Conservation (phyloP, 2,888 invertebrate species). For the Drosophila heteroneura region DNA sequence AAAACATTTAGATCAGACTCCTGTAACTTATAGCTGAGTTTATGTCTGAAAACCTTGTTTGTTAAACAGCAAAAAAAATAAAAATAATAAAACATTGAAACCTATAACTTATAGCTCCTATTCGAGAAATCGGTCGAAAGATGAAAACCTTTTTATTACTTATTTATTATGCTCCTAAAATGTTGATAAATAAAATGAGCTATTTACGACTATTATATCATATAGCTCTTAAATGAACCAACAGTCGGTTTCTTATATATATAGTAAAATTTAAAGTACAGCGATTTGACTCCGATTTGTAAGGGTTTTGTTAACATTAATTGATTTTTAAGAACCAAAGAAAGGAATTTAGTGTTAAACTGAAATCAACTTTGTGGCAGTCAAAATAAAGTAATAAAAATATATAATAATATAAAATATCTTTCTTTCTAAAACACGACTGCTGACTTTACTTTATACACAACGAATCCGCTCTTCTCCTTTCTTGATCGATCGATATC, state of each 20-base stretch:
- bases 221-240: not conserved
- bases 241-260: not conserved
- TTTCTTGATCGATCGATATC: too few relatives aligned
- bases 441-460: too few relatives aligned
- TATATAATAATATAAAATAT: too few relatives aligned
- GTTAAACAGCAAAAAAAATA: not conserved
- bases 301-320: not conserved
- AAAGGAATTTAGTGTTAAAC: not conserved
- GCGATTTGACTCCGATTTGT: too few relatives aligned
- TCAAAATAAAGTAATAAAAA: too few relatives aligned
- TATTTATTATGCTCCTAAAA: not conserved
- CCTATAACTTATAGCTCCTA: too few relatives aligned
- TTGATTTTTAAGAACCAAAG: not conserved
- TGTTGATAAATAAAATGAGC: rapidly evolving
- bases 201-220: not conserved
- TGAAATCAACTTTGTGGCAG: not conserved
- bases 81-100: too few relatives aligned
- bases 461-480: too few relatives aligned
- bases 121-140: too few relatives aligned
- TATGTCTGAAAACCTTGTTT: too few relatives aligned
- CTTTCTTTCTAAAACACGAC: too few relatives aligned
- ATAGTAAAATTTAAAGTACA: not conserved
- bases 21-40: not conserved
- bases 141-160: not conserved
- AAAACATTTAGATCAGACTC: not conserved